phyloP scores from a whole-genome alignment of 2,888 invertebrate species.

The Smittia aterrima region DNA sequence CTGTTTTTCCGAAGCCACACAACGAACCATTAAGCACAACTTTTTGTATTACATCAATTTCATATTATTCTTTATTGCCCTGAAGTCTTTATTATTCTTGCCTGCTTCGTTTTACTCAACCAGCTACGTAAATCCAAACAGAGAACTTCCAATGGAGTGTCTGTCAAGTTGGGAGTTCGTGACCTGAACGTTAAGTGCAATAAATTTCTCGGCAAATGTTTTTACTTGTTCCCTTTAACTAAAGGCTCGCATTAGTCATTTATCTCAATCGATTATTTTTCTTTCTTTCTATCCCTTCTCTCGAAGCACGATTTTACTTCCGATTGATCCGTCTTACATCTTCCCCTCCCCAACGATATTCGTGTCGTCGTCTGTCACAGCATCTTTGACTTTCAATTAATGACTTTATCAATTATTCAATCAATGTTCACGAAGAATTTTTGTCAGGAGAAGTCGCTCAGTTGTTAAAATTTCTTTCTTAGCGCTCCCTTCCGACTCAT shows the following conservation, averaged over 20 bases:
- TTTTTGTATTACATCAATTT: slow-evolving; percentile 7
- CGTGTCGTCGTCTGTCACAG: background rate
- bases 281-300: background rate
- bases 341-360: slow-evolving; percentile 62
- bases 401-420: slow-evolving; percentile 41
- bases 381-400: slow-evolving; percentile 39
- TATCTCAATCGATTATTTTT: background rate
- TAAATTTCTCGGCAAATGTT: slow-evolving; percentile 27
- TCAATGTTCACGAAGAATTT: slow-evolving; percentile 26
- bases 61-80: slow-evolving; percentile 14
- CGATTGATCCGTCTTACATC: slow-evolving; percentile 60
- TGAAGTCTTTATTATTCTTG: background rate
- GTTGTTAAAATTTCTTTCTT: slow-evolving; percentile 17
- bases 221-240: background rate
- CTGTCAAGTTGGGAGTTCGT: slow-evolving; percentile 29
- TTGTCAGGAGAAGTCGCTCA: background rate
- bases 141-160: slow-evolving; percentile 22
- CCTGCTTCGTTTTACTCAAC: background rate
- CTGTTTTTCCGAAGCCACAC: background rate
- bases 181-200: slow-evolving; percentile 35
- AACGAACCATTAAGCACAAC: background rate
- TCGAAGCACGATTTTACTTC: background rate
- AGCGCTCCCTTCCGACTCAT: background rate
- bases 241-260: slow-evolving; percentile 16
- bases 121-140: slow-evolving; percentile 1